Conservation (phyloP, 2,888 invertebrate species). For the Sipha maydis region DNA sequence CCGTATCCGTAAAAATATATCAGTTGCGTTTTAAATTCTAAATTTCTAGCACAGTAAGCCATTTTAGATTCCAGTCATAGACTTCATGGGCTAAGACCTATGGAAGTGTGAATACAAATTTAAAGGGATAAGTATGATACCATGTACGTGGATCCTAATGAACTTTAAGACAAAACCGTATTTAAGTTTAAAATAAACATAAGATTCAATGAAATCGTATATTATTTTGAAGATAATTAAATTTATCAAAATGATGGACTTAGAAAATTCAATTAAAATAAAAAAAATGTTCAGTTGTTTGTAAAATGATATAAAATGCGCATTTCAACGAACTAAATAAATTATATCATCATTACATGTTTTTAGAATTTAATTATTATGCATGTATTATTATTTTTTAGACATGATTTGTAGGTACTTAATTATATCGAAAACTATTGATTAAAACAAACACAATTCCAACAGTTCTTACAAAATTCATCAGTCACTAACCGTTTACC, state of each 20-base stretch:
- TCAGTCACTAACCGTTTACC: no score
- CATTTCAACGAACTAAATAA: background rate
- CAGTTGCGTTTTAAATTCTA: slow-evolving; percentile 33
- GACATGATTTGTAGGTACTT: no score
- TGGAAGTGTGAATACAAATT: slow-evolving; percentile 37
- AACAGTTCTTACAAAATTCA: no score
- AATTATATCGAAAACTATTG: no score
- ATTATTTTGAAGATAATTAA: no score
- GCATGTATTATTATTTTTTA: background rate
- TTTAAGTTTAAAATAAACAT: background rate
- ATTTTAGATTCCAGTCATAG: slow-evolving; percentile 24
- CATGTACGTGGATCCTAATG: background rate
- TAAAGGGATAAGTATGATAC: slow-evolving; percentile 18
- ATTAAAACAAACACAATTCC: no score
- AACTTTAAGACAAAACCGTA: background rate
- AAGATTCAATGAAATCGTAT: background rate
- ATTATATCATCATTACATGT: background rate
- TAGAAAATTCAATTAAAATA: background rate
- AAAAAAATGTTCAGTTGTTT: background rate
- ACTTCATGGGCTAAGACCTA: background rate
- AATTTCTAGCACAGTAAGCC: slow-evolving; percentile 10
- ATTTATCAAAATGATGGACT: background rate
- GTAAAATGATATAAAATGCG: background rate
- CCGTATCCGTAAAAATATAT: background rate
- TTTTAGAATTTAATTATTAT: background rate